Evolutionary conservation across 2,888 invertebrate species (phyloP).

Genomic region (Venustoraphidia nigricollis): DNA sequence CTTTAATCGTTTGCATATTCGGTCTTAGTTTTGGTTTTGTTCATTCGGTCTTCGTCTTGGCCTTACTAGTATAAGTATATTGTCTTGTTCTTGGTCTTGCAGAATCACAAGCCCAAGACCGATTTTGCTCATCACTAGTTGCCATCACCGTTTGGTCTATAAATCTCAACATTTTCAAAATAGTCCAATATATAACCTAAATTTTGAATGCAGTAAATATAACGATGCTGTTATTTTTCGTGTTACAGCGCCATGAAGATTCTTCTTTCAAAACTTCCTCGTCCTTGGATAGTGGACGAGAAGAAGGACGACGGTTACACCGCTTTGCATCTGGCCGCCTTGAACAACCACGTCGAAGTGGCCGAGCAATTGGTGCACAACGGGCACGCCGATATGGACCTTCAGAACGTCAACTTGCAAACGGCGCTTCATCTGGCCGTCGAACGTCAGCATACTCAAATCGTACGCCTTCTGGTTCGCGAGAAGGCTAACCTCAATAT

Average conservation of each 20-base stretch:
- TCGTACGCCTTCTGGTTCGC: constrained; percentile 81
- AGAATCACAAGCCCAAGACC: too few relatives aligned
- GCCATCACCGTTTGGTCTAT: too few relatives aligned
- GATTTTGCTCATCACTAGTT: too few relatives aligned
- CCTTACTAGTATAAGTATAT: too few relatives aligned
- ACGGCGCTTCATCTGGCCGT: constrained; percentile 89
- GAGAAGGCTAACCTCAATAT: constrained; percentile 90
- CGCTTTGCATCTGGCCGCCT: constrained; percentile 85
- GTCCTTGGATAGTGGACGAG: constrained; percentile 96
- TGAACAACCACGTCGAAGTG: constrained; percentile 95
- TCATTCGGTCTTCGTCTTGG: too few relatives aligned
- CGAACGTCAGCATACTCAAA: constrained; percentile 94
- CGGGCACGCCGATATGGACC: constrained; percentile 86
- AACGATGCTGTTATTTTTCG: constrained; percentile 14
- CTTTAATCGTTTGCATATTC: too few relatives aligned
- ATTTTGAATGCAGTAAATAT: neutral
- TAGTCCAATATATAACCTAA: neutral
- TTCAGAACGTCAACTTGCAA: constrained; percentile 91
- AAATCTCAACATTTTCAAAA: neutral
- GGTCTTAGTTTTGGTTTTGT: too few relatives aligned
- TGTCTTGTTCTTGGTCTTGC: too few relatives aligned
- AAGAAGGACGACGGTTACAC: constrained; percentile 98
- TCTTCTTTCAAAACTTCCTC: constrained; percentile 77
- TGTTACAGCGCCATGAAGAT: constrained; percentile 86
- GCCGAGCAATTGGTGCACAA: constrained; percentile 76